Evolutionary conservation across 2,797 vertebrate genomes (phyloP), one percentile per base, ranked within the genome.

Genomic region (Merluccius polli): DNA sequence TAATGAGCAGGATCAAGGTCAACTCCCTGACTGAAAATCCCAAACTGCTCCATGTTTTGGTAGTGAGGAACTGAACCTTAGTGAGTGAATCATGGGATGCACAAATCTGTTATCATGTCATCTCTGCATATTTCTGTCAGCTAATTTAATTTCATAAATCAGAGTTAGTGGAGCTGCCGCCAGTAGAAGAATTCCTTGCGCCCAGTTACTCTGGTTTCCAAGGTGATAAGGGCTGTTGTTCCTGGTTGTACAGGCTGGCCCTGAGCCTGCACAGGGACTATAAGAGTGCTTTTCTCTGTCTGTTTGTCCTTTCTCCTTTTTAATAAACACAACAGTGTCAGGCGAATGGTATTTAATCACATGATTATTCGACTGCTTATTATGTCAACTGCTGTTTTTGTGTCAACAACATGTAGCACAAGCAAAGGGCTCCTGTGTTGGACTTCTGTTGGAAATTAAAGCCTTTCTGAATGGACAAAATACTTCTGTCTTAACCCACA

Each of bases 101-200:
- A 83, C 80, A 82, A 79, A 85, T 87, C 84, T 74, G 75, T 12
- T 24, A 65, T 65, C 86, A n/a, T 73, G 82, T 79, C 81, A 73
- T 82, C 78, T 74, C 73, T 70, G n/a, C 36, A 29, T 77, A 80
- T 86, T 91, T 77, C 82, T 85, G 81, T 75, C 73, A 76, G 77
- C 87, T 91, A 91, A 93, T 90, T 90, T 70, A 88, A 93, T 90
- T 0, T 90, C 89, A 92, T 93, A 93, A 93, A 93, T 94, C 92
- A 92, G 92, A 81, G 88, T 89, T 89, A 90, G 82, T 9, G 78
- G 87, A 85, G 82, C 80, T 74, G 77, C 6, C 13, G 16, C 29
- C 67, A 15, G 29, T 18, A 13, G 15, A 89, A 84, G 88, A 89
- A 94, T 93, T 93, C 92, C 91, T 65, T 87, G 87, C 87, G 85